Evolutionary conservation across 2,113 vertebrate species (phyloP).

Genomic region (Piaya cayana): DNA sequence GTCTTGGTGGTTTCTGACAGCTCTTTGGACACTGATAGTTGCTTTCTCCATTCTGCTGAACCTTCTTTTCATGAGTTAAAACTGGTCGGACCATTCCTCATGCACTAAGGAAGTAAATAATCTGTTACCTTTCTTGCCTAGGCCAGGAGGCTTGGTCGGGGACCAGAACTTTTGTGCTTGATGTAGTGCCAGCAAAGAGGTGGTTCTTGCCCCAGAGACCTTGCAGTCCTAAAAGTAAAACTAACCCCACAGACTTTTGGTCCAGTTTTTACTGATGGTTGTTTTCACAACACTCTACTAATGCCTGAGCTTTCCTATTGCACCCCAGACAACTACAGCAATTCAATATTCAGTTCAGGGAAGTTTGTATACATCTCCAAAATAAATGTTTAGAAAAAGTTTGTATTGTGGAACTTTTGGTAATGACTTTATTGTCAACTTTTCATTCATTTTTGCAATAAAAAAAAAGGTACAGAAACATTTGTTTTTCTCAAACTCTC

Average conservation of each 20-base stretch:
- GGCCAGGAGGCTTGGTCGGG: neutral
- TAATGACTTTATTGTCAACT: neutral
- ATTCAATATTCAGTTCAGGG: neutral
- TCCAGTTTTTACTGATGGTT: neutral
- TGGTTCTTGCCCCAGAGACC: neutral
- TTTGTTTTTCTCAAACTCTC: neutral
- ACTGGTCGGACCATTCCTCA: neutral
- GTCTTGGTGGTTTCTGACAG: neutral
- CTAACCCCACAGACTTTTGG: neutral
- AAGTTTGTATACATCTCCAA: neutral
- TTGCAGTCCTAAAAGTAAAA: neutral
- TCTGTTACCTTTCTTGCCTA: accelerated
- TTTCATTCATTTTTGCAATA: neutral
- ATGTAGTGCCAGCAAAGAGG: neutral
- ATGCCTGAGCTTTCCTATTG: neutral
- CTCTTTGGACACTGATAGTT: neutral
- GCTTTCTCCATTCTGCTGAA: neutral
- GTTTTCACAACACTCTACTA: neutral
- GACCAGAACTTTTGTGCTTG: neutral
- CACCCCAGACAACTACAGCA: neutral
- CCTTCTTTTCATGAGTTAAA: neutral
- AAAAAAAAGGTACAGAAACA: neutral
- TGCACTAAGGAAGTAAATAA: neutral
- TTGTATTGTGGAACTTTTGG: neutral
- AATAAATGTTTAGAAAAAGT: neutral